These are phyloP conservation scores for Procambarus clarkii DNA, from an alignment of 1,140 invertebrate genomes.

Conservation along the genomic window DNA sequence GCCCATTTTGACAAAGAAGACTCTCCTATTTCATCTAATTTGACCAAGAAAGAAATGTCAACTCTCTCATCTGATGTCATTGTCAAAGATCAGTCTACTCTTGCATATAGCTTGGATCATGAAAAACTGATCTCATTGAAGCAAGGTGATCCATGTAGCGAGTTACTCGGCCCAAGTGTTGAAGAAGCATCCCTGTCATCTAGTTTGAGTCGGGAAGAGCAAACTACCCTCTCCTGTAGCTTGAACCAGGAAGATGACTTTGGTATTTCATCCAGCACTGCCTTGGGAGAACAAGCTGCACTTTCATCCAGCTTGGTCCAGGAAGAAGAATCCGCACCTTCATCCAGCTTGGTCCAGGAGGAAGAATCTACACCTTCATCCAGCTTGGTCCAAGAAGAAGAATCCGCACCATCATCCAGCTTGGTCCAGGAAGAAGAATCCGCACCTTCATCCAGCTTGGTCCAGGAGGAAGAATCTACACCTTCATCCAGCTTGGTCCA, in stretches of 20 bases:
- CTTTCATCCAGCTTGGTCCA: not conserved
- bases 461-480: not conserved
- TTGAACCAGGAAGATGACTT: not conserved
- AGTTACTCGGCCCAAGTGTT: not conserved
- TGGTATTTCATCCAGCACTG: not conserved
- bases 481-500: not conserved
- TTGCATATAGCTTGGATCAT: not conserved
- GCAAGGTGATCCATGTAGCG: not conserved
- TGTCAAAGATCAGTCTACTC: not conserved
- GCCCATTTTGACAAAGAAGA: not conserved
- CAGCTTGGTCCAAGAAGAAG: not conserved
- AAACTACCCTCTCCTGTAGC: not conserved
- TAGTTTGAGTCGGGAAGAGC: not conserved
- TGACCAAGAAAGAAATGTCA: not conserved
- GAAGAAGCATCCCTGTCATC: not conserved
- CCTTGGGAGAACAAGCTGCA: not conserved
- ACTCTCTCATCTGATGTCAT: not conserved
- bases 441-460: not conserved
- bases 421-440: no score
- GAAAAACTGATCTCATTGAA: not conserved
- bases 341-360: not conserved
- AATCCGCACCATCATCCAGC: not conserved
- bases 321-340: not conserved
- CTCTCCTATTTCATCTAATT: not conserved
- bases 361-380: not conserved